These are phyloP conservation scores for Aelia acuminata DNA, from an alignment of 2,888 invertebrate species.

Conservation along the genomic window DNA sequence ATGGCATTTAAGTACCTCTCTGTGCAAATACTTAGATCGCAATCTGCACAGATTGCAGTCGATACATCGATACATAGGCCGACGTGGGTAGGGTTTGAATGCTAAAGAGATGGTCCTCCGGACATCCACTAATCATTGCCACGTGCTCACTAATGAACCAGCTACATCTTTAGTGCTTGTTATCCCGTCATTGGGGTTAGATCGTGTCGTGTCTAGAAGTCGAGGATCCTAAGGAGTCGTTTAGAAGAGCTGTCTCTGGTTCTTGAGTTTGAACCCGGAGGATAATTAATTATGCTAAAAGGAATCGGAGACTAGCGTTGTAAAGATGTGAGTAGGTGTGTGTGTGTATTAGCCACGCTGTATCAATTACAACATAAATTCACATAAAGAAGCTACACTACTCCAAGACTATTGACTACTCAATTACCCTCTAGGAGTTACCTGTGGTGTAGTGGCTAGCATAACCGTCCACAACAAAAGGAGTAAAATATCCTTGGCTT, in stretches of 20 bases:
- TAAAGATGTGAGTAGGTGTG: neutral
- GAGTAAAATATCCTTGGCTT: no score
- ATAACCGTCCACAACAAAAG: no score
- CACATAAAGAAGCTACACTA: neutral
- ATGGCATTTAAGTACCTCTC: no score
- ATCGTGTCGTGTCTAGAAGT: neutral
- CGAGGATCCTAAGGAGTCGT: neutral
- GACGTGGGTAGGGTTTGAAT: neutral
- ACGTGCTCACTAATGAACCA: constrained; percentile 14
- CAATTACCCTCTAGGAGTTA: neutral
- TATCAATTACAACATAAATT: neutral
- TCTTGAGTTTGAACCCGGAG: neutral
- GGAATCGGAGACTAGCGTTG: neutral
- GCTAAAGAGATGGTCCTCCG: neutral
- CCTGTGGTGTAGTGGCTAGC: no score
- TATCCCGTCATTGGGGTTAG: neutral
- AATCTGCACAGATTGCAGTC: neutral
- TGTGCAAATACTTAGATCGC: no score
- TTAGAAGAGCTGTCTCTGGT: neutral
- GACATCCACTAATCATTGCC: neutral
- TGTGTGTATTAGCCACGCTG: neutral
- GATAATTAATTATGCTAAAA: constrained; percentile 12
- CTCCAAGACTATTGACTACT: neutral
- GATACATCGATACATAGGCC: neutral
- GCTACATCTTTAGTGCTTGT: constrained; percentile 15